Evolutionary conservation across 2,113 vertebrate species (phyloP).

Genomic region (Calyptomena viridis): DNA sequence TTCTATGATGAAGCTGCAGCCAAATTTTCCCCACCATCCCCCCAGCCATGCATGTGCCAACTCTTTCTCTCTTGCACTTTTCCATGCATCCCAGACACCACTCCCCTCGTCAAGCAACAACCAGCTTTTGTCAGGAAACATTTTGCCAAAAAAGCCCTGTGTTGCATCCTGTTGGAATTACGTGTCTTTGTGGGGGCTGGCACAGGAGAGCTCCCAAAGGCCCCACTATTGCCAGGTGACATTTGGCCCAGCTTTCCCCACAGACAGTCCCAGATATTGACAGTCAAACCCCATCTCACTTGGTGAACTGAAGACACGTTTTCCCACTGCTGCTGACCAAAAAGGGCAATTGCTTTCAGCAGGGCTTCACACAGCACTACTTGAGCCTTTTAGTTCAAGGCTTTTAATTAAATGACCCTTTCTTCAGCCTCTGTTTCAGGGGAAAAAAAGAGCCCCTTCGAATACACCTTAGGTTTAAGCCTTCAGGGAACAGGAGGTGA

Average conservation of each 20-base stretch:
- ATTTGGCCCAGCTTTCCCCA: neutral
- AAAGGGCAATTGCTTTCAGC: neutral
- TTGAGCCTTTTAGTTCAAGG: neutral
- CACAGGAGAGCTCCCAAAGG: neutral
- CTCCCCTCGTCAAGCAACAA: neutral
- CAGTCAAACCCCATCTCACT: neutral
- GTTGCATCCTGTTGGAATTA: neutral
- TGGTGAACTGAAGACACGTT: neutral
- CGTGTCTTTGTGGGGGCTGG: neutral
- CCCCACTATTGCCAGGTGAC: neutral
- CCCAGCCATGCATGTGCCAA: rapidly evolving
- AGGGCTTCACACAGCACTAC: neutral
- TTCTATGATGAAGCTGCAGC: neutral
- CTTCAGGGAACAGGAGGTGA: neutral
- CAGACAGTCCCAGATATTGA: neutral
- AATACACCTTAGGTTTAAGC: neutral
- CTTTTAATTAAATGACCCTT: neutral
- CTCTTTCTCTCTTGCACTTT: neutral
- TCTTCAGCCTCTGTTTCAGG: neutral
- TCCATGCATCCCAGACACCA: neutral
- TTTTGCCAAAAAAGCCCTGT: rapidly evolving
- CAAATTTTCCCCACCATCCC: neutral
- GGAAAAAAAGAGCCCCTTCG: neutral
- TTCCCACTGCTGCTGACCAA: neutral
- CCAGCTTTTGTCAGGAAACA: neutral